phyloP scores from a whole-genome alignment of 1,140 invertebrate species.

The Wiebesia pumilae region DNA sequence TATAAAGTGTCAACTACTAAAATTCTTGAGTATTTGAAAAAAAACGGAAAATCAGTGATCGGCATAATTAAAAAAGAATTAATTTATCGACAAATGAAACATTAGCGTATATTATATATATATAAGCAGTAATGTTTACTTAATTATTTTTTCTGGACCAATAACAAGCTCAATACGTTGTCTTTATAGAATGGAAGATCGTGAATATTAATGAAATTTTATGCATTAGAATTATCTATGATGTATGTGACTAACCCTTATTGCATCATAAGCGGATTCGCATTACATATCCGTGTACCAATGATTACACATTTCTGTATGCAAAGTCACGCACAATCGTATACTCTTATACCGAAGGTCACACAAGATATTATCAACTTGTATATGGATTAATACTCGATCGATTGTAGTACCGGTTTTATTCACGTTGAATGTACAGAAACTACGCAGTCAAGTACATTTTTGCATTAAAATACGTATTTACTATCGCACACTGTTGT shows the following conservation, averaged over 20 bases:
- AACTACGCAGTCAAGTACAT: neutral
- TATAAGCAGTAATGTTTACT: neutral
- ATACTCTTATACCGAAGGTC: neutral
- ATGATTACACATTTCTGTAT: neutral
- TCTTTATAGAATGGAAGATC: neutral
- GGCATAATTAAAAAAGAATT: neutral
- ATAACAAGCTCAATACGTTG: neutral
- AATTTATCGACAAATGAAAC: neutral
- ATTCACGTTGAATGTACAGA: neutral
- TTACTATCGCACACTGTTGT: neutral
- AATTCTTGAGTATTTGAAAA: neutral
- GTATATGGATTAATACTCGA: neutral
- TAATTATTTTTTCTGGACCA: neutral
- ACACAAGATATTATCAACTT: neutral
- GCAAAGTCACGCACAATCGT: neutral
- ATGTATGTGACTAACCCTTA: neutral
- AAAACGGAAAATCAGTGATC: neutral
- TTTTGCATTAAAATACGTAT: neutral
- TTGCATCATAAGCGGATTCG: neutral
- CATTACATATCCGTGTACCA: neutral
- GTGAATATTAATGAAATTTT: neutral
- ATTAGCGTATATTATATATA: conserved; percentile 2
- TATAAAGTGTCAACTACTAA: neutral
- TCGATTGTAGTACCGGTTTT: neutral
- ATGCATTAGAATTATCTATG: neutral